A percentile compares a stretch with the other conserved stretches of the same genome.
Conservation (phyloP, 2,113 vertebrate species). For the Ciconia boyciana region DNA sequence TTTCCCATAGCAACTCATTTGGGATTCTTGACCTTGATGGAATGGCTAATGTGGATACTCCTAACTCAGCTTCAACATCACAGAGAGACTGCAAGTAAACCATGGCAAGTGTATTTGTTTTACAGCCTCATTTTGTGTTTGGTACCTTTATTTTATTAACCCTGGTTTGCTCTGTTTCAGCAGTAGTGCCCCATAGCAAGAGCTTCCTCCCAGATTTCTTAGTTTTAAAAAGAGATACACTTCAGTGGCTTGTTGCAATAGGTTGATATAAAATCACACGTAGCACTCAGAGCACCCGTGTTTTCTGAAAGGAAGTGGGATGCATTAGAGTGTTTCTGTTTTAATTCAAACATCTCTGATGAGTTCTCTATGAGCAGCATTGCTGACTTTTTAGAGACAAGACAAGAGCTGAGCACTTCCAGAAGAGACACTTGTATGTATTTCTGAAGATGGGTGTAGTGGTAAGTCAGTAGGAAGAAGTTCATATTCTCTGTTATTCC, state of each 20-base stretch:
- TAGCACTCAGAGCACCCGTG: background rate
- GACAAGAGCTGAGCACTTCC: background rate
- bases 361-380: background rate
- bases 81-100: background rate
- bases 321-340: background rate
- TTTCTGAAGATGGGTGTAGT: background rate
- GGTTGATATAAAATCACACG: background rate
- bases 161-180: background rate
- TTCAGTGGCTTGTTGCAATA: background rate
- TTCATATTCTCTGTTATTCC: background rate
- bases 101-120: background rate
- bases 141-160: background rate
- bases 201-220: background rate
- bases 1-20: conserved; percentile 66
- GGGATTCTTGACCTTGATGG: conserved; percentile 59
- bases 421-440: background rate
- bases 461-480: background rate
- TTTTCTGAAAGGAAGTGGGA: background rate
- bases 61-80: background rate
- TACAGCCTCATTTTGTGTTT: background rate
- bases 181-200: background rate
- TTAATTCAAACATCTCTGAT: background rate
- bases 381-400: background rate
- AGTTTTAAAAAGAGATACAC: background rate
- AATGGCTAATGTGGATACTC: conserved; percentile 34